Conservation (phyloP, 2,113 vertebrate species). For the Stictonetta naevosa region DNA sequence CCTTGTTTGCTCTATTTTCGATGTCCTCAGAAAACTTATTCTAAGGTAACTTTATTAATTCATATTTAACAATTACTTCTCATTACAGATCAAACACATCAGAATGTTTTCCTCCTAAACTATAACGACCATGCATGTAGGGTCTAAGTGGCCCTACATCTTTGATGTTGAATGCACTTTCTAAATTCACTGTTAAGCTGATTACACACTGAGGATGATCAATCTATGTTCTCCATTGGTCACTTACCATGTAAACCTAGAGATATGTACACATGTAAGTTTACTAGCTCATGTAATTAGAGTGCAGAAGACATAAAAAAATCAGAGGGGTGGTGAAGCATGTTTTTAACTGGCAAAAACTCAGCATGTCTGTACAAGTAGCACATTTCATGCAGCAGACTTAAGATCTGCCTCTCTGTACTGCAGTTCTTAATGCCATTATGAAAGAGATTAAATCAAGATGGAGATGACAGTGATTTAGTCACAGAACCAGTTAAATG, state of each 20-base stretch:
- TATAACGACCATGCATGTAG: background rate
- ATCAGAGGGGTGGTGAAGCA: background rate
- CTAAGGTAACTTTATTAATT: background rate
- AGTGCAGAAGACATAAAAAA: background rate
- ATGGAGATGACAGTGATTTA: slow-evolving; percentile 56
- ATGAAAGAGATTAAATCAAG: slow-evolving; percentile 57
- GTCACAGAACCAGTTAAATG: slow-evolving; percentile 68
- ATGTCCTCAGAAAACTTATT: background rate
- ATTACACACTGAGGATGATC: background rate
- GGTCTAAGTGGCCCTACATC: background rate
- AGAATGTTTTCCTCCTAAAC: background rate
- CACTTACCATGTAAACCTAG: background rate
- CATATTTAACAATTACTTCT: background rate
- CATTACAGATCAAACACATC: background rate
- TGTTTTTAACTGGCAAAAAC: slow-evolving; percentile 17
- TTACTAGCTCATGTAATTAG: background rate
- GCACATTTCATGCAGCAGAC: background rate
- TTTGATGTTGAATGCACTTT: background rate
- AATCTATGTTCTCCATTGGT: background rate
- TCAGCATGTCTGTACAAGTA: slow-evolving; percentile 43
- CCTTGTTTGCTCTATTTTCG: background rate
- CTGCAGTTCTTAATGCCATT: slow-evolving; percentile 34
- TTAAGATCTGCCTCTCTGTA: background rate
- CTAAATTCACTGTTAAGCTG: background rate
- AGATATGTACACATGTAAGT: background rate